Evolutionary conservation across 2,113 vertebrate genomes (phyloP), one percentile per base, ranked within the genome.

Genomic region (Lanius collurio): DNA sequence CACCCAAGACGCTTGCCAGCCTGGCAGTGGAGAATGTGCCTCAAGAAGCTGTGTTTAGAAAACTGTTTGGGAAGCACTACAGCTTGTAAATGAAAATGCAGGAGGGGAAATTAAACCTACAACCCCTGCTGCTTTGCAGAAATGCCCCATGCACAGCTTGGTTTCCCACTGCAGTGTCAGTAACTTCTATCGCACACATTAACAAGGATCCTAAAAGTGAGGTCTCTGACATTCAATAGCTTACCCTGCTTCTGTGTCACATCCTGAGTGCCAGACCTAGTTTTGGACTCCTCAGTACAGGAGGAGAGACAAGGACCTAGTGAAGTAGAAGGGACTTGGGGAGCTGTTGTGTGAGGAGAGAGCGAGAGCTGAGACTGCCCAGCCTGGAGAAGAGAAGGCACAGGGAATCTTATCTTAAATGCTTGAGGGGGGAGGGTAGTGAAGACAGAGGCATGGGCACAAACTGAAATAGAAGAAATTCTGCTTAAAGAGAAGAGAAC

Each of bases 221-320:
- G 33, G 41, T 41, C 53, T 68, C 69, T 55, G 42, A 8, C 3
- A 1, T 81, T 44, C 28, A 33, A 3, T 19, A 39, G 19, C 23
- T 62, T 17, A 9, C 18, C 16, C 24, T 4, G 0, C 56, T 60
- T 83, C 37, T 47, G 1, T 39, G 42, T 57, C 37, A 50, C 26
- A n/a, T 37, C 33, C 42, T 13, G 55, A 79, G 35, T 21, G 27
- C 27, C 67, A 53, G 13, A n/a, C 62, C 57, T 31, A 39, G 27
- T 63, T 63, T 39, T 47, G 39, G 57, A 37, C 15, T 76, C 21
- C 16, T 52, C n/a, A 63, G 20, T 16, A 15, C 9, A 13, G 17
- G 6, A 12, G 4, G 6, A 12, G 4, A 13, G 18, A 44, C 17
- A 42, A 1, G 6, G n/a, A 52, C 20, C 9, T n/a, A n/a, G 21